phyloP scores from a whole-genome alignment of 2,113 vertebrate species.

The Bubo blakistoni region DNA sequence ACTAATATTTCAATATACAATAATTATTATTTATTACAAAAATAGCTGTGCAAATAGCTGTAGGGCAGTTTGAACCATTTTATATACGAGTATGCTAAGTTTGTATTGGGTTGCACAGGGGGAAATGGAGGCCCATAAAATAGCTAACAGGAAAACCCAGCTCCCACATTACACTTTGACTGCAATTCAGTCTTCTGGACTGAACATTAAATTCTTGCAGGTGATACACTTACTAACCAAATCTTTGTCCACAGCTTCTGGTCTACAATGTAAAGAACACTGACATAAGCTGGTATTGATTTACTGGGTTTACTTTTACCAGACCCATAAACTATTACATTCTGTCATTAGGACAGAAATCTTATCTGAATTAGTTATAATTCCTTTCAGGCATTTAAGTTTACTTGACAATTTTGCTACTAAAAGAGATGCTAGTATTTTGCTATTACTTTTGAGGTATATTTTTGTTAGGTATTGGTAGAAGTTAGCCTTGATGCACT shows the following conservation, averaged over 20 bases:
- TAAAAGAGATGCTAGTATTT: neutral
- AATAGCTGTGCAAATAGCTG: too few relatives aligned
- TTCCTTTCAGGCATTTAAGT: neutral
- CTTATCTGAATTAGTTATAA: neutral
- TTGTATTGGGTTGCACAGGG: too few relatives aligned
- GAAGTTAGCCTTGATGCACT: neutral
- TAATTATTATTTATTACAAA: too few relatives aligned
- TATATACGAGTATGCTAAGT: too few relatives aligned
- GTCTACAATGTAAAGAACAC: neutral
- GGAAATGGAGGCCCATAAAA: too few relatives aligned
- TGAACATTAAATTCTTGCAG: neutral
- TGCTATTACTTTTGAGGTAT: neutral
- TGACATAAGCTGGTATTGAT: neutral
- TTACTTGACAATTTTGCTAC: neutral
- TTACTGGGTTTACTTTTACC: neutral
- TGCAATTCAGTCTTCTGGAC: neutral
- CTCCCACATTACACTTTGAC: too few relatives aligned
- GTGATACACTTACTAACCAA: neutral
- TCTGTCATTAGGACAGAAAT: neutral
- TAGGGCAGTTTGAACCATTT: too few relatives aligned
- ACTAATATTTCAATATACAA: too few relatives aligned
- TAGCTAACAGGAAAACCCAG: too few relatives aligned
- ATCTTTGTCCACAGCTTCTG: neutral
- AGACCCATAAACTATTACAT: neutral
- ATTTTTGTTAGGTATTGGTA: neutral